These are phyloP conservation scores for Sebastes goodei DNA, from an alignment of 2,797 vertebrate genomes.

Conservation along the genomic window DNA sequence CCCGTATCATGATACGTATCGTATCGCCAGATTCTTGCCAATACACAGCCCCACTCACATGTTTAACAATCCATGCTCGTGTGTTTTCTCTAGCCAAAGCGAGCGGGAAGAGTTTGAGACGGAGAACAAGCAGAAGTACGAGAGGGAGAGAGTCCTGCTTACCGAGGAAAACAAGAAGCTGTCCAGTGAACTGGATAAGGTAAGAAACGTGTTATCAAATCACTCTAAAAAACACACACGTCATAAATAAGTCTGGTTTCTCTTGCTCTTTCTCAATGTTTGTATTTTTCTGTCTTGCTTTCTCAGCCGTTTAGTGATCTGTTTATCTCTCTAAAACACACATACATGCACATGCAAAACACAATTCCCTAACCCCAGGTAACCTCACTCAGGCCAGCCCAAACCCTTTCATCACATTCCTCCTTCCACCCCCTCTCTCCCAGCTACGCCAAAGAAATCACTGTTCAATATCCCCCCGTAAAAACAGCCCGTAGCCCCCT, in stretches of 20 bases:
- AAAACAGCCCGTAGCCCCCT: slow-evolving; percentile 61
- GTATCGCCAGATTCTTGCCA: too few relatives aligned
- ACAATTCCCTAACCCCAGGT: slow-evolving; percentile 53
- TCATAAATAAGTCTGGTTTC: background rate
- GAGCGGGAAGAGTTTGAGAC: slow-evolving; percentile 95
- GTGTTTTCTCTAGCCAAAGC: slow-evolving; percentile 84
- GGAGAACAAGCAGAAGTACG: slow-evolving; percentile 93
- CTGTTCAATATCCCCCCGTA: slow-evolving; percentile 62
- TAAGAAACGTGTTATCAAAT: slow-evolving; percentile 50
- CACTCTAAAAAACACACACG: background rate
- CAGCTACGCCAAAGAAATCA: slow-evolving; percentile 68
- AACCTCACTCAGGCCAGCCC: slow-evolving; percentile 34
- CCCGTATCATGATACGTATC: too few relatives aligned
- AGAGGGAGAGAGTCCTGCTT: slow-evolving; percentile 89
- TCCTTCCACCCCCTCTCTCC: slow-evolving; percentile 42
- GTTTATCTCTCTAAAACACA: background rate
- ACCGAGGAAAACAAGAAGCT: slow-evolving; percentile 95
- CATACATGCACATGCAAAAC: background rate
- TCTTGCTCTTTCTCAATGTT: background rate
- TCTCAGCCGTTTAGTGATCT: background rate
- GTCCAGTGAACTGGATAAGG: slow-evolving; percentile 94
- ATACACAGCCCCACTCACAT: background rate
- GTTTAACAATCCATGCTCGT: slow-evolving; percentile 22
- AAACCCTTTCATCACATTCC: slow-evolving; percentile 57
- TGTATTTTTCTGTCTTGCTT: background rate